Conservation (phyloP, 2,113 vertebrate species). For the Globicephala melas region DNA sequence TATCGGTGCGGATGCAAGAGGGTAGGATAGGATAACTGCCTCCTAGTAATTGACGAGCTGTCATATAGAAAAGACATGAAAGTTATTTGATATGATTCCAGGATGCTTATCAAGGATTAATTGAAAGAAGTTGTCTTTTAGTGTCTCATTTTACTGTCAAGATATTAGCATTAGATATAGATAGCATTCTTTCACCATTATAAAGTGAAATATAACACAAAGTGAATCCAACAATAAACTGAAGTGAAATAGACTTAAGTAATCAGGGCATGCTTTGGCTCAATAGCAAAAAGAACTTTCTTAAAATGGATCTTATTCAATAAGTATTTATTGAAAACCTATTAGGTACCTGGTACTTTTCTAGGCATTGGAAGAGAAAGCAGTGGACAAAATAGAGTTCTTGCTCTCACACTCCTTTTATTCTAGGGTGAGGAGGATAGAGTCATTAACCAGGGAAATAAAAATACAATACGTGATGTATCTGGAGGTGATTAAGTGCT, state of each 20-base stretch:
- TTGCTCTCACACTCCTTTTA: not conserved
- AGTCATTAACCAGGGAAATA: not conserved
- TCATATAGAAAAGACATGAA: constrained; percentile 18
- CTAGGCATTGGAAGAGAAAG: not conserved
- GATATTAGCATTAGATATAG: constrained; percentile 37
- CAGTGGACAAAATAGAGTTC: not conserved
- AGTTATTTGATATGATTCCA: constrained; percentile 44
- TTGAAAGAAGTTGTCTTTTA: constrained; percentile 31
- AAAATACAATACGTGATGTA: not conserved
- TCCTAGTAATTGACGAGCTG: not conserved
- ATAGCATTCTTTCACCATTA: constrained; percentile 5
- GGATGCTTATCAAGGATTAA: constrained; percentile 37
- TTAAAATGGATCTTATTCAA: not conserved
- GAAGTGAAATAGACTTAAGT: constrained; percentile 4
- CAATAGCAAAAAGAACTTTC: not conserved
- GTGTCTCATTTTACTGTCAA: constrained; percentile 32
- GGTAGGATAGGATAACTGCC: not conserved
- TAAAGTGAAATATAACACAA: constrained; percentile 11
- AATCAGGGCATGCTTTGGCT: not conserved
- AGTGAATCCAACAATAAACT: not conserved
- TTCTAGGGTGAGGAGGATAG: not conserved
- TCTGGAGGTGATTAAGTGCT: not conserved
- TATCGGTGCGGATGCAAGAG: not conserved
- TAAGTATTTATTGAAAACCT: not conserved
- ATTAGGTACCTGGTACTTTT: not conserved